Percentiles rank a stretch among this genome's conserved stretches.
Evolutionary conservation across 2,888 invertebrate species (phyloP).

Genomic region (Dyspetes luteomarginatus): DNA sequence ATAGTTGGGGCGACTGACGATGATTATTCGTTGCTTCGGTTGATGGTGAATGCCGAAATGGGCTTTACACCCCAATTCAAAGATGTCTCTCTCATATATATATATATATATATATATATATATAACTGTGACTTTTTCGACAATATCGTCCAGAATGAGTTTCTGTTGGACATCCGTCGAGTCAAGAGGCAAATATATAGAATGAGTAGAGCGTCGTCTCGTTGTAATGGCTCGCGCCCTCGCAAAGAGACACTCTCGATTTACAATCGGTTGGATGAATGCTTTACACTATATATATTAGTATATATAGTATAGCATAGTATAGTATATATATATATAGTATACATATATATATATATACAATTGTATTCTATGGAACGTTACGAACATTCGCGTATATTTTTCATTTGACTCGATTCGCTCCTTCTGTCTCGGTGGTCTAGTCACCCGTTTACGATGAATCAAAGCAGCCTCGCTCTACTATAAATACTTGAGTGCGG

Average conservation of each 20-base stretch:
- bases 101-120: no score
- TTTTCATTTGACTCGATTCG: not conserved
- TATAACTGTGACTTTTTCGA: slow-evolving; percentile 57
- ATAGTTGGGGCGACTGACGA: not conserved
- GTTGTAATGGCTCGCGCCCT: slow-evolving; percentile 44
- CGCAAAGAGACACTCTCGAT: slow-evolving; percentile 48
- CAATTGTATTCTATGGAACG: not conserved
- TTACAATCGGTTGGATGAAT: not conserved
- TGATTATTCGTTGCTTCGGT: slow-evolving; percentile 44
- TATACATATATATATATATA: not conserved
- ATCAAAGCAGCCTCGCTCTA: no score
- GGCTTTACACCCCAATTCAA: slow-evolving; percentile 65
- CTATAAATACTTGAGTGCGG: no score
- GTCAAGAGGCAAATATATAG: slow-evolving; percentile 26
- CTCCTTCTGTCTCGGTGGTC: not conserved
- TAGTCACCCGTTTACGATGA: no score
- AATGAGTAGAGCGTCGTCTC: slow-evolving; percentile 11
- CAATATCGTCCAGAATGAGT: slow-evolving; percentile 72
- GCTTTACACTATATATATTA: not conserved
- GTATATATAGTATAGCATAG: no score
- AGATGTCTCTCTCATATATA: slow-evolving; percentile 36
- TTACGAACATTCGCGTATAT: not conserved
- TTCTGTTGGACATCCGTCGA: slow-evolving; percentile 67
- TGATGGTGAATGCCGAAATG: slow-evolving; percentile 40
- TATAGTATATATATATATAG: no score